These are phyloP conservation scores for Neolamprologus cancellatus DNA, from an alignment of 2,113 vertebrate species.

Conservation along the genomic window DNA sequence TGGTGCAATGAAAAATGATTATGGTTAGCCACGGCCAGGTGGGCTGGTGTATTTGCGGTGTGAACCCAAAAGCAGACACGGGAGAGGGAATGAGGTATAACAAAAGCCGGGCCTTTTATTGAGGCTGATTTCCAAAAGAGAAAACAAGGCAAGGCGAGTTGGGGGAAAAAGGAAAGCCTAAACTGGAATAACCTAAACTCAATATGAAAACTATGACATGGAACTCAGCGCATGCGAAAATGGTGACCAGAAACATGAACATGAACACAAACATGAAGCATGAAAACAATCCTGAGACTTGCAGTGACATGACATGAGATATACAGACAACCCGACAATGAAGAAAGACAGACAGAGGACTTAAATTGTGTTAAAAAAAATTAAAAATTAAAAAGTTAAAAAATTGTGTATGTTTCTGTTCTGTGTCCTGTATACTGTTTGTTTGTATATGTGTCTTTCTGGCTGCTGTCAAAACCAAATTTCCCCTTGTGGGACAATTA, in stretches of 20 bases:
- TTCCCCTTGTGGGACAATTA: background rate
- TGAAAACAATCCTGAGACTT: background rate
- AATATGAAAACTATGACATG: background rate
- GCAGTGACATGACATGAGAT: background rate
- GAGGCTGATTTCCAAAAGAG: background rate
- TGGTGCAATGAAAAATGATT: background rate
- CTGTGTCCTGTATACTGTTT: background rate
- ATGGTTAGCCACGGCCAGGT: background rate
- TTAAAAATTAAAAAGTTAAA: background rate
- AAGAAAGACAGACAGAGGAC: background rate
- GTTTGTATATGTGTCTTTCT: background rate
- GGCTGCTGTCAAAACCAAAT: background rate
- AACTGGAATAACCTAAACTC: background rate
- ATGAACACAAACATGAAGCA: background rate
- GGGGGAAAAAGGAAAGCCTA: accelerated
- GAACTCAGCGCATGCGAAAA: background rate
- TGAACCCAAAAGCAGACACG: background rate
- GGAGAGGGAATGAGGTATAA: background rate
- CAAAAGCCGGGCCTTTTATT: background rate
- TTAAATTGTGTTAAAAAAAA: background rate
- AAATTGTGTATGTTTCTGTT: background rate
- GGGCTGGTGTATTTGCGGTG: background rate
- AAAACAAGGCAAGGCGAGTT: background rate
- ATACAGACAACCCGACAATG: background rate
- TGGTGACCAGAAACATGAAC: background rate